Base-by-base conservation (phyloP, 1,140 invertebrate species). In the Frieseomelitta varia region DNA sequence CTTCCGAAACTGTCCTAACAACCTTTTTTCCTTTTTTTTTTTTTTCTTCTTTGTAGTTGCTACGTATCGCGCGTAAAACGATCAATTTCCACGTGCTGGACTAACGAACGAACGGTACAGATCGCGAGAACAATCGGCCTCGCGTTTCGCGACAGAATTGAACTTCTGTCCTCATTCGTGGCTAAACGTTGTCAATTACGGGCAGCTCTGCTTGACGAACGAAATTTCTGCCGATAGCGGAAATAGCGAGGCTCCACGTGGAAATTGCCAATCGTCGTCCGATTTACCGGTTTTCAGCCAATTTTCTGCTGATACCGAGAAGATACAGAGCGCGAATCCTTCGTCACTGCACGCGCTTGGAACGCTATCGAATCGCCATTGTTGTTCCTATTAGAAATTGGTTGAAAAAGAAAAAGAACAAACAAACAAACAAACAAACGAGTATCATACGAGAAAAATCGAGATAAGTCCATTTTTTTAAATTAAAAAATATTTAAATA, bases 251-350 rank as follows among this genome's bases (percentile, higher is more conserved):
- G 89, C 88, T 87, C 74, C 83, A 63, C 75, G 56, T 86, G 88
- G 87, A 88, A 88, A 89, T 89, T 88, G 80, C 79, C 88, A 84
- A 88, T 89, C 87, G 87, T 79, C 87, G 67, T 83, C 47, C 84
- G 83, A 88, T 88, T 77, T 69, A 63, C 53, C 81, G 34, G 58
- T 34, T 78, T 63, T 8, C 67, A 79, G 82, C 68, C 77, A 85
- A 88, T 88, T 85, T 78, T 77, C 19, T 56, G 19, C 65, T 72
- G 74, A 87, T 79, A 79, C 74, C 85, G 76, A n/a, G n/a, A 88
- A 84, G 76, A 84, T 73, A 39, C 8, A 87, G 81, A 58, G 72
- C 71, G 71, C 34, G 39, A 67, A 4, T 24, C 30, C 17, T 30
- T 67, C 58, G 61, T 55, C 30, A 51, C 2, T 30, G 55, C 56